Conservation (phyloP, 2,797 vertebrate species). For the Novumbra hubbsi region DNA sequence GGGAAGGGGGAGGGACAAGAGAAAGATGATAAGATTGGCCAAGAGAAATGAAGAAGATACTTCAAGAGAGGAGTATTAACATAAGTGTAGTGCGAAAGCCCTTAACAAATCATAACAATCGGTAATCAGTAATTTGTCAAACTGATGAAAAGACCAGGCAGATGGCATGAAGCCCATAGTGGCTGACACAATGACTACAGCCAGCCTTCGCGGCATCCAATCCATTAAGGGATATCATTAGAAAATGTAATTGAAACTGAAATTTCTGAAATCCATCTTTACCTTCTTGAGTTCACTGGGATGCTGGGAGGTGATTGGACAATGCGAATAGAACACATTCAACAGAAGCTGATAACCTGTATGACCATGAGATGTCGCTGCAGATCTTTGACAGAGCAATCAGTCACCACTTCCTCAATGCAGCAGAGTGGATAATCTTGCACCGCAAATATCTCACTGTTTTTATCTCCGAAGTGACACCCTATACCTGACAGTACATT, state of each 20-base stretch:
- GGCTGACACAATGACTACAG: neutral
- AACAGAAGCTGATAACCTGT: neutral
- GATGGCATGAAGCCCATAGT: neutral
- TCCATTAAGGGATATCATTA: neutral
- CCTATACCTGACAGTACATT: neutral
- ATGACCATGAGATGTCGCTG: conserved; percentile 60
- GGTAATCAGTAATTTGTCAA: neutral
- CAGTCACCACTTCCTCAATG: neutral
- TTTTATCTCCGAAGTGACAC: neutral
- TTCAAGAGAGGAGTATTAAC: neutral
- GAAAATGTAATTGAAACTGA: neutral
- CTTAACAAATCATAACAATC: neutral
- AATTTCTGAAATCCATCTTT: neutral
- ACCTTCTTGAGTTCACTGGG: neutral
- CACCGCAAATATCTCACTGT: neutral
- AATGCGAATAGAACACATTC: neutral
- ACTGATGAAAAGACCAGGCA: neutral
- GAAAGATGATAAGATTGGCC: neutral
- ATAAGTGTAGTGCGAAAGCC: neutral
- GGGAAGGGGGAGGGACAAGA: neutral
- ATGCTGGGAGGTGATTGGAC: neutral
- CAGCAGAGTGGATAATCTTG: neutral
- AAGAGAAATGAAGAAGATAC: neutral
- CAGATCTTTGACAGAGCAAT: conserved; percentile 13
- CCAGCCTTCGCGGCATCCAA: neutral